These are phyloP conservation scores for Stegostoma tigrinum DNA, from an alignment of 2,113 vertebrate genomes.

Conservation along the genomic window DNA sequence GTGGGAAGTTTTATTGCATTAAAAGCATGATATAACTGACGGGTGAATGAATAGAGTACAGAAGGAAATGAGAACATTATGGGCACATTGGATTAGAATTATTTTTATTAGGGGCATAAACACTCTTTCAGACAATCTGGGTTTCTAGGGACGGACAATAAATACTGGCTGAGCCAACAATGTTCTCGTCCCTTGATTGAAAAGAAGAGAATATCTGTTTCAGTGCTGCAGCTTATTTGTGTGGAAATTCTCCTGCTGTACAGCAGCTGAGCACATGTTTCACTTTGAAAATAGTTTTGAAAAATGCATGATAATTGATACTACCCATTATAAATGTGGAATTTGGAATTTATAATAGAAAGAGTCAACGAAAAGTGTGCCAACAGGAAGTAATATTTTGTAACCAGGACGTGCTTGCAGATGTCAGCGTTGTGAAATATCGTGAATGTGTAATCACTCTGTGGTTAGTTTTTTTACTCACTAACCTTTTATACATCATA, in stretches of 20 bases:
- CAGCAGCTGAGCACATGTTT: neutral
- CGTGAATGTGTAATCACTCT: neutral
- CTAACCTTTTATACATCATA: neutral
- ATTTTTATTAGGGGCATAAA: neutral
- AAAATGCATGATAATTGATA: neutral
- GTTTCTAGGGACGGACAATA: neutral
- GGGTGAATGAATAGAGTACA: neutral
- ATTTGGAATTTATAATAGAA: neutral
- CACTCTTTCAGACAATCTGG: neutral
- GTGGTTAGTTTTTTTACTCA: neutral
- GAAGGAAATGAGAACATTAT: neutral
- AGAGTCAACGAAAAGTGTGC: neutral
- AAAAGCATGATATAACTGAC: too few species aligned
- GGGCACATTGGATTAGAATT: neutral
- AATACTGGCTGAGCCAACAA: too few species aligned
- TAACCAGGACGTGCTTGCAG: neutral
- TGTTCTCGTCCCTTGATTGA: too few species aligned
- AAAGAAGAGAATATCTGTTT: too few species aligned
- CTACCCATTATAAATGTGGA: neutral
- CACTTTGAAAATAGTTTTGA: neutral
- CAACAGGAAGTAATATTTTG: neutral
- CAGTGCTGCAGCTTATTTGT: neutral
- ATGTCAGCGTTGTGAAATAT: neutral
- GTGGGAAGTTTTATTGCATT: too few species aligned
- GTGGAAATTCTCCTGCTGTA: neutral